Percentiles rank a stretch among this genome's conserved stretches.
Evolutionary conservation across 2,113 vertebrate genomes (phyloP).

Genomic region (Dinomys branickii): DNA sequence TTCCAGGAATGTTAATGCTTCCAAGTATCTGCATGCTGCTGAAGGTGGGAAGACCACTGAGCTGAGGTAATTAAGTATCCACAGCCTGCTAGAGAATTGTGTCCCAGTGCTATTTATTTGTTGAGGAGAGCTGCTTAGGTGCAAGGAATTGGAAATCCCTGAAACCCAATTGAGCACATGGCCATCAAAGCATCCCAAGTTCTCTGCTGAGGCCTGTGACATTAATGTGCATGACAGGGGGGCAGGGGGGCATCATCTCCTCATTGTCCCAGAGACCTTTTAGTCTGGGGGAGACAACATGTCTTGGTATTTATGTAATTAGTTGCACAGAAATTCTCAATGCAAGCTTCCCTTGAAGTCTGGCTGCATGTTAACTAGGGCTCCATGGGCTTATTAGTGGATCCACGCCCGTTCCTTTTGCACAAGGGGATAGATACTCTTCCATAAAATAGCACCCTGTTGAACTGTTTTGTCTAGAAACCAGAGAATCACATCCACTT

Average conservation of each 20-base stretch:
- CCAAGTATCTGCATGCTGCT: constrained; percentile 85
- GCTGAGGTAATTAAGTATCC: constrained; percentile 85
- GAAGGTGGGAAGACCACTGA: constrained; percentile 83
- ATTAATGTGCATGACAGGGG: constrained; percentile 88
- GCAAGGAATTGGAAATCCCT: constrained; percentile 85
- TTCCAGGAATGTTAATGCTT: constrained; percentile 91
- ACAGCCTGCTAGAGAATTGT: constrained; percentile 72
- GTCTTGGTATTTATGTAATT: constrained; percentile 89
- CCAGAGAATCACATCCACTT: constrained; percentile 13
- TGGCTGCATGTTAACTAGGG: background rate
- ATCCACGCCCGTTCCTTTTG: background rate
- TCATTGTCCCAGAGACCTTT: constrained; percentile 89
- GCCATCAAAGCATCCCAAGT: constrained; percentile 87
- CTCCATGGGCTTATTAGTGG: background rate
- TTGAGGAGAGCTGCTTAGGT: constrained; percentile 83
- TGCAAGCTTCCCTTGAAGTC: constrained; percentile 64
- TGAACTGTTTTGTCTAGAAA: constrained; percentile 49
- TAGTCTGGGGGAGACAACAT: constrained; percentile 86
- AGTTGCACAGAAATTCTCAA: constrained; percentile 84
- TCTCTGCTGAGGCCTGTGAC: constrained; percentile 85
- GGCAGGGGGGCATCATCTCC: constrained; percentile 84
- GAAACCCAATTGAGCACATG: constrained; percentile 79
- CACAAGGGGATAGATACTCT: background rate
- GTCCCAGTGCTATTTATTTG: constrained; percentile 81
- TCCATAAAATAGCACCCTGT: background rate